These are phyloP conservation scores for Linnaemya vulpina DNA, from an alignment of 2,888 invertebrate species.

Conservation along the genomic window DNA sequence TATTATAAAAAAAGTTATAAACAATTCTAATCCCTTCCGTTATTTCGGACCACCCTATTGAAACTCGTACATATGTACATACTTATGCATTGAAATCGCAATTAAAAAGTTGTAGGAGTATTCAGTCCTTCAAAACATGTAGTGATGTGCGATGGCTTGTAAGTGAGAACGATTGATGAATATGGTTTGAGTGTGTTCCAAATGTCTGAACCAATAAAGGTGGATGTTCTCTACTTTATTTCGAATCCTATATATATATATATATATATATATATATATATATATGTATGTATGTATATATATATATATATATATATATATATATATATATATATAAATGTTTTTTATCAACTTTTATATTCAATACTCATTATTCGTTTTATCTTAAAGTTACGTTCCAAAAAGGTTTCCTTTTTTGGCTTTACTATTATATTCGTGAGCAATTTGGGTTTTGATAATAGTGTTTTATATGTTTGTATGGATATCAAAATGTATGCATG, in stretches of 20 bases:
- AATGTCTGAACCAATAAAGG: conserved; percentile 23
- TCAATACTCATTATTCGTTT: conserved; percentile 1
- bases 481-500: conserved; percentile 2
- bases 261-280: too few species aligned
- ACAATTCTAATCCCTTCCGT: too few species aligned
- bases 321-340: too few species aligned
- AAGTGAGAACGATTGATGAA: conserved; percentile 16
- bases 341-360: conserved; percentile 17
- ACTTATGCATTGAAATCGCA: not conserved
- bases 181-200: conserved; percentile 37
- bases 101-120: not conserved
- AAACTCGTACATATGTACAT: not conserved
- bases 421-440: not conserved
- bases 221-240: conserved; percentile 8
- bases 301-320: too few species aligned
- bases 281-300: too few species aligned
- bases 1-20: too few species aligned
- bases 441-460: conserved; percentile 14
- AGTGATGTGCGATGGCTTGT: conserved; percentile 22
- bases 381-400: conserved; percentile 48
- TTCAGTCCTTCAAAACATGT: not conserved
- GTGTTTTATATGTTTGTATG: not conserved
- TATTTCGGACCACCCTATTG: too few species aligned
- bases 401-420: not conserved
- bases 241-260: conserved; percentile 18